A percentile compares a stretch with the other conserved stretches of the same genome.
These are phyloP conservation scores for Zygaena filipendulae DNA, from an alignment of 2,888 invertebrate species.

Conservation along the genomic window DNA sequence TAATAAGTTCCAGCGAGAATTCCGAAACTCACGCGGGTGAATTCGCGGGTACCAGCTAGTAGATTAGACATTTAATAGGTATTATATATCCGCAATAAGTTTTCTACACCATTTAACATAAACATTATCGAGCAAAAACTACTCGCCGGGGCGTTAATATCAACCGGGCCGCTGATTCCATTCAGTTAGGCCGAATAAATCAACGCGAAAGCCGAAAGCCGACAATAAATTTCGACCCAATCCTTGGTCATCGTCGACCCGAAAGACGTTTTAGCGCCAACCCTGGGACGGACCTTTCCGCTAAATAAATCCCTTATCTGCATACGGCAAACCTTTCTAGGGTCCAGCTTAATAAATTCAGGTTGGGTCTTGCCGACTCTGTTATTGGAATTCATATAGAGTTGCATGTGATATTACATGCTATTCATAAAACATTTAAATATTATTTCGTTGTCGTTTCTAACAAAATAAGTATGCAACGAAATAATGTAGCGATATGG, in stretches of 20 bases:
- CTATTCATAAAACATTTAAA: too few relatives aligned
- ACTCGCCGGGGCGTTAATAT: slow-evolving; percentile 39
- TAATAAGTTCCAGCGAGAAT: too few relatives aligned
- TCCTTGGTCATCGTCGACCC: slow-evolving; percentile 65
- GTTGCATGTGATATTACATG: too few relatives aligned
- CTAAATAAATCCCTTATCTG: slow-evolving; percentile 70
- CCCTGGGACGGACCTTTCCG: slow-evolving; percentile 67
- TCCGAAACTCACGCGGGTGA: too few relatives aligned
- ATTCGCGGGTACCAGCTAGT: too few relatives aligned
- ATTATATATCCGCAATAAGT: too few relatives aligned
- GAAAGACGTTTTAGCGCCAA: slow-evolving; percentile 57
- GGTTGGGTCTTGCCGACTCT: slow-evolving; percentile 62
- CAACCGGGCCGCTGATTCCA: slow-evolving; percentile 39
- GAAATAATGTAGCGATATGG: too few relatives aligned
- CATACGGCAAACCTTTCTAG: slow-evolving; percentile 69
- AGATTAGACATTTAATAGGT: too few relatives aligned
- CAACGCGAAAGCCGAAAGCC: slow-evolving; percentile 57
- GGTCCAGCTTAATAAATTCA: slow-evolving; percentile 70
- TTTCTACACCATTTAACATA: too few relatives aligned
- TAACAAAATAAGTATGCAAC: too few relatives aligned
- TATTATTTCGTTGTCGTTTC: too few relatives aligned
- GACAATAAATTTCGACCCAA: slow-evolving; percentile 60
- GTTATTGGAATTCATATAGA: slow-evolving; percentile 30
- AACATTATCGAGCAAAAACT: too few relatives aligned
- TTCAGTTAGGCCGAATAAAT: slow-evolving; percentile 54